phyloP scores from a whole-genome alignment of 2,888 invertebrate species.

The Panzeria rudis region DNA sequence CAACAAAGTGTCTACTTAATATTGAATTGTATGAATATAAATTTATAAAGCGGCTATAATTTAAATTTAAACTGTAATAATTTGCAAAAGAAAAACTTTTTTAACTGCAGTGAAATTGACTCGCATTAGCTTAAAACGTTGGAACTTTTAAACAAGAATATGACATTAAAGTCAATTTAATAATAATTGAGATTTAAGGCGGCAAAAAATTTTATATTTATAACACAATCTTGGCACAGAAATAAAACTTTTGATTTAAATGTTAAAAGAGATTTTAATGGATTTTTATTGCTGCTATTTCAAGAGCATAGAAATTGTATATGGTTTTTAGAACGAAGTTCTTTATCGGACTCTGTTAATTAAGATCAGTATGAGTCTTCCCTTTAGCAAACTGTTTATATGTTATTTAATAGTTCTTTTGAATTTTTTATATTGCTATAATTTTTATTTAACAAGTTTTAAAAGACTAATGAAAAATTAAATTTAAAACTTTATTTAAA shows the following conservation, averaged over 20 bases:
- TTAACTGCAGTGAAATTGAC: constrained; percentile 3
- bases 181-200: not conserved
- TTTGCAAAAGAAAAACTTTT: not conserved
- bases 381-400: too few species aligned
- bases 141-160: not conserved
- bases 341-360: too few species aligned
- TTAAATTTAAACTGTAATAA: not conserved
- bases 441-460: too few species aligned
- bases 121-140: not conserved
- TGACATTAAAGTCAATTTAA: not conserved
- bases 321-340: too few species aligned
- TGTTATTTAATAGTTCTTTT: too few species aligned
- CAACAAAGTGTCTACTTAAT: constrained; percentile 57
- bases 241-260: not conserved
- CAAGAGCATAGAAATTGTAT: too few species aligned
- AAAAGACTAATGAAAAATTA: too few species aligned
- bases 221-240: not conserved
- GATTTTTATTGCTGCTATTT: too few species aligned
- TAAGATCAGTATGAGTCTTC: too few species aligned
- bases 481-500: too few species aligned
- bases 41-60: constrained; percentile 27
- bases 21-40: constrained; percentile 26
- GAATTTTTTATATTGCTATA: too few species aligned
- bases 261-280: too few species aligned
- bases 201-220: not conserved